phyloP scores from a whole-genome alignment of 2,113 vertebrate genomes.

The Nanger granti region DNA sequence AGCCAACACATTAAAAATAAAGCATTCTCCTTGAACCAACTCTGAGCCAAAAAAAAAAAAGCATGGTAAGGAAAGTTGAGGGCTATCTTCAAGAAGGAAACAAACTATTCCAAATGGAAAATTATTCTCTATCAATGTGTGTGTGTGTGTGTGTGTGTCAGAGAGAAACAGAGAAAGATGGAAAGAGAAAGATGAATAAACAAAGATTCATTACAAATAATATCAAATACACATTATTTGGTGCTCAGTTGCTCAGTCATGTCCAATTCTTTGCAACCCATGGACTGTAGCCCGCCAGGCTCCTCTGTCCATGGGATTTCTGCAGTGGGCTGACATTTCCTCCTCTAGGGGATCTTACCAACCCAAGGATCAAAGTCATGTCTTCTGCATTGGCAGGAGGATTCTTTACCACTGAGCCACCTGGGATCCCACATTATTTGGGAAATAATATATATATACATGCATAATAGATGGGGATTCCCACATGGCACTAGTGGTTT shows the following conservation, averaged over 20 bases:
- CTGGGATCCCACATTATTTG: not conserved
- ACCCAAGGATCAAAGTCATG: not conserved
- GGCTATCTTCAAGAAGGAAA: not conserved
- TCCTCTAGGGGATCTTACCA: not conserved
- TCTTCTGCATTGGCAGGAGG: not conserved
- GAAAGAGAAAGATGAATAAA: not conserved
- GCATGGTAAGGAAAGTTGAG: not conserved
- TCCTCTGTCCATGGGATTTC: not conserved
- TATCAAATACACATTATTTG: not conserved
- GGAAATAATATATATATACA: not conserved
- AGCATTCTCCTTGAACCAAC: conserved; percentile 10
- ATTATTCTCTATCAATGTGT: not conserved
- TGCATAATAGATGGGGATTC: not conserved
- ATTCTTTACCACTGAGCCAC: not conserved
- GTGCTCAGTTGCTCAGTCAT: not conserved
- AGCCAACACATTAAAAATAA: conserved; percentile 9
- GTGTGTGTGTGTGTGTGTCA: not conserved
- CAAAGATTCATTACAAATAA: not conserved
- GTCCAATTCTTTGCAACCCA: not conserved
- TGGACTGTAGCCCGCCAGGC: not conserved
- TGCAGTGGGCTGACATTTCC: not conserved
- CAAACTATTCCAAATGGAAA: not conserved
- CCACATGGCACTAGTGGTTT: not conserved
- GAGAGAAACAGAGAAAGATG: not conserved
- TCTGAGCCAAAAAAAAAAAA: not conserved